Conservation (phyloP, 2,888 invertebrate genomes). For the Apodemia mormo region DNA sequence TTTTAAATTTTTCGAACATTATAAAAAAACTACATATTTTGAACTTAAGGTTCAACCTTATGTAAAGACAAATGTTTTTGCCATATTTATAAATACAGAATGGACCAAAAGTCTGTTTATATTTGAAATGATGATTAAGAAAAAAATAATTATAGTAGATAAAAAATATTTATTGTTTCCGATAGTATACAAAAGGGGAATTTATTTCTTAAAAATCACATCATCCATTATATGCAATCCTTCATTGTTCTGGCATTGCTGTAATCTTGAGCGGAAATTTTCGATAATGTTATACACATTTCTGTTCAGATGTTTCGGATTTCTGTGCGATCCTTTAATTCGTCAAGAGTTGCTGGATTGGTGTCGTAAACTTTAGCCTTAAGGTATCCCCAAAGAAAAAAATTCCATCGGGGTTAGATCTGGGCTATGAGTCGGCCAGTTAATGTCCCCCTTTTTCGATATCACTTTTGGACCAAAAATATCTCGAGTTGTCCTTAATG, state of each 20-base stretch:
- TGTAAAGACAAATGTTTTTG: too few relatives aligned
- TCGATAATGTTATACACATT: slow-evolving; percentile 28
- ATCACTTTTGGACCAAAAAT: not conserved
- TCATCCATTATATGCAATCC: slow-evolving; percentile 31
- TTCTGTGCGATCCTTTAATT: too few relatives aligned
- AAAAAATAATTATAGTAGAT: not conserved
- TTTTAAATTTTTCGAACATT: too few relatives aligned
- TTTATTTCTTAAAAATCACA: slow-evolving; percentile 27
- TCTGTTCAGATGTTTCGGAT: too few relatives aligned
- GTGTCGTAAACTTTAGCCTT: slow-evolving; percentile 12
- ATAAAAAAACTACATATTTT: too few relatives aligned
- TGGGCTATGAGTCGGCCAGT: not conserved
- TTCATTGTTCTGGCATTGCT: slow-evolving; percentile 30
- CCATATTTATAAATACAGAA: too few relatives aligned
- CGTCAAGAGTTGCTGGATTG: slow-evolving; percentile 11
- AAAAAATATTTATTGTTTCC: not conserved
- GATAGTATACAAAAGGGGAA: slow-evolving; percentile 15
- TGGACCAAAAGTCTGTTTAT: slow-evolving; percentile 14
- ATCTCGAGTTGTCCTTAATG: not conserved
- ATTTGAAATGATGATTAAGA: slow-evolving; percentile 1
- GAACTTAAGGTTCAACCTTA: too few relatives aligned
- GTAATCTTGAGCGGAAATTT: slow-evolving; percentile 31
- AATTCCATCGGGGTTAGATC: not conserved
- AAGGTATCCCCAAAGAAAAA: slow-evolving; percentile 17
- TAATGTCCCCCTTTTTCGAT: not conserved